Percentiles rank a stretch among this genome's conserved stretches.
Conservation (phyloP, 2,113 vertebrate species). For the Pachycephala philippinensis region DNA sequence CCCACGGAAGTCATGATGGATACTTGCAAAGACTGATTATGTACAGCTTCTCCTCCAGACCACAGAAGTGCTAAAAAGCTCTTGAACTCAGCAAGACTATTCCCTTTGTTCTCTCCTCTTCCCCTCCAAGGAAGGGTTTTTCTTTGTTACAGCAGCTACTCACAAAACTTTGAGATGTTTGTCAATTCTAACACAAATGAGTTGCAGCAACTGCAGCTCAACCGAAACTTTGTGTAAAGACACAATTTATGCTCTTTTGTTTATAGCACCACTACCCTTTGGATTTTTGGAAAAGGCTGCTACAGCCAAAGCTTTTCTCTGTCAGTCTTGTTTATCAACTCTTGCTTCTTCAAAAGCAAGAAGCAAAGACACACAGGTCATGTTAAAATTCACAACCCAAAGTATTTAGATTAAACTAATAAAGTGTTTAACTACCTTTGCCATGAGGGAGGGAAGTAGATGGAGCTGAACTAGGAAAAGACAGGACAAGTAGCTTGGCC, state of each 20-base stretch:
- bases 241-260: not conserved
- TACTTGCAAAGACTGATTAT: not conserved
- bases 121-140: not conserved
- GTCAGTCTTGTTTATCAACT: not conserved
- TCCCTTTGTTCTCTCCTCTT: not conserved
- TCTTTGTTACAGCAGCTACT: not conserved
- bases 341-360: not conserved
- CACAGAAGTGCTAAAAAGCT: not conserved
- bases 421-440: not conserved
- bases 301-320: not conserved
- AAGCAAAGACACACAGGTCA: not conserved
- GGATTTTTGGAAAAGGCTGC: not conserved
- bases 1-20: not conserved
- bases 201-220: not conserved
- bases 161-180: not conserved
- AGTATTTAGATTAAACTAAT: not conserved
- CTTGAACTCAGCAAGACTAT: not conserved
- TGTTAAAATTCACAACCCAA: not conserved
- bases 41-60: not conserved
- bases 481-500: not conserved
- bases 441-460: not conserved
- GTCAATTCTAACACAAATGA: not conserved
- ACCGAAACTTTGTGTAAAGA: not conserved
- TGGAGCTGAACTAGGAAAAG: not conserved
- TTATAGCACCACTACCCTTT: not conserved